Conservation (phyloP, 2,888 invertebrate species). For the Ophonus ardosiacus region DNA sequence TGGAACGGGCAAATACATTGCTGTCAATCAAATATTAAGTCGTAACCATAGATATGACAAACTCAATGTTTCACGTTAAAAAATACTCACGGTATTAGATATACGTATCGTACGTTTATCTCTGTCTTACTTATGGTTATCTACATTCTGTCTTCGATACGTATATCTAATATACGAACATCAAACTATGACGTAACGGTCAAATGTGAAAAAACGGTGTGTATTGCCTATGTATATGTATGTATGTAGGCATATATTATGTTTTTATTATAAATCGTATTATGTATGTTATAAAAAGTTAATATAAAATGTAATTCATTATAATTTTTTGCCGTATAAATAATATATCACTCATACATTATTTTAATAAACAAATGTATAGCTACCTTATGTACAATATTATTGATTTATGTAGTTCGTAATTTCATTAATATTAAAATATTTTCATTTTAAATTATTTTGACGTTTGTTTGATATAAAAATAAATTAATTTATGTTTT, state of each 20-base stretch:
- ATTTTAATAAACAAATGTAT: slow-evolving; percentile 2
- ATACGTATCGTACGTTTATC: no score
- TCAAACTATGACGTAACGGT: no score
- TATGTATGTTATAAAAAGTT: background rate
- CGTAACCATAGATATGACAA: no score
- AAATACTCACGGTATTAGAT: no score
- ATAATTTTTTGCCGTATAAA: background rate
- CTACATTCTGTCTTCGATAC: no score
- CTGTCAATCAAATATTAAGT: no score
- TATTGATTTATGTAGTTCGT: slow-evolving; percentile 25
- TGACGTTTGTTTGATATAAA: slow-evolving; percentile 45
- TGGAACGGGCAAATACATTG: no score
- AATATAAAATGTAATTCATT: background rate
- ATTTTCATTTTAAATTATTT: slow-evolving; percentile 44
- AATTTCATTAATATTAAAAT: slow-evolving; percentile 35
- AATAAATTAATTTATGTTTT: slow-evolving; percentile 44
- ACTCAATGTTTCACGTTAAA: no score
- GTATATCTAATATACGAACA: no score
- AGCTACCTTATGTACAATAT: background rate
- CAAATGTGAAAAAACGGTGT: no score
- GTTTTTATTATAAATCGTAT: background rate
- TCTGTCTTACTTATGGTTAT: no score
- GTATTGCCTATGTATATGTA: no score
- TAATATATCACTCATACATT: background rate
- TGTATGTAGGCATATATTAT: background rate